Evolutionary conservation across 1,140 invertebrate species (phyloP), one percentile per base, ranked within the genome.

Genomic region (Drosophila sucinea): DNA sequence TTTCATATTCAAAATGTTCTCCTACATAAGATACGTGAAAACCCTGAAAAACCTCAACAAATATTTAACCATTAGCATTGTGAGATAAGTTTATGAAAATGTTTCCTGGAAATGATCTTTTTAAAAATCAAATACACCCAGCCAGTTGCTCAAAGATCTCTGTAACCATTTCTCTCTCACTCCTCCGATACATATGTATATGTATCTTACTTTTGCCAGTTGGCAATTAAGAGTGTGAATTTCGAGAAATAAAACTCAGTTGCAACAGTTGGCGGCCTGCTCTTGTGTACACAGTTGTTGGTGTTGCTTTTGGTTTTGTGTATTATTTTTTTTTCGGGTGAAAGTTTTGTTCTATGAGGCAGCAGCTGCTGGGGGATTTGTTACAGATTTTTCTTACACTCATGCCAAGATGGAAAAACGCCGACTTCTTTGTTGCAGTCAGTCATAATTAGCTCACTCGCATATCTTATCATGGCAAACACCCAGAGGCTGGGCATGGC

Each of bases 211-310:
- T 25, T 10, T 51, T 27, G 23, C 54, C 51, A 33, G 47, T 47
- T 60, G 74, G 71, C 83, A 87, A 82, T 86, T 87, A 87, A 86
- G 83, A 85, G 82, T 85, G 83, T 86, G 71, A 87, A 86, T 87
- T 82, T 86, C 65, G 67, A 82, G 84, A 69, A 62, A 79, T 79
- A 73, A 87, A 86, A 77, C 83, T 73, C 83, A 82, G 83, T 87
- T 85, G 81, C 82, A 86, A 72, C 82, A 69, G 67, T 72, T 71
- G 74, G 67, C 61, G 30, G 41, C 57, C 60, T 69, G 74, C 5
- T 23, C 44, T 23, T 23, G 25, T 25, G 25, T 25, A 60, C 55
- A 29, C 58, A 17, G 55, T 67, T 80, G 74, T 67, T 79, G 65
- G 65, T 70, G 68, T 69, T 76, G 68, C 56, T 66, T 56, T 56